A percentile compares a stretch with the other conserved stretches of the same genome.
Conservation (phyloP, 2,797 vertebrate genomes). For the Diglossa cyanea region DNA sequence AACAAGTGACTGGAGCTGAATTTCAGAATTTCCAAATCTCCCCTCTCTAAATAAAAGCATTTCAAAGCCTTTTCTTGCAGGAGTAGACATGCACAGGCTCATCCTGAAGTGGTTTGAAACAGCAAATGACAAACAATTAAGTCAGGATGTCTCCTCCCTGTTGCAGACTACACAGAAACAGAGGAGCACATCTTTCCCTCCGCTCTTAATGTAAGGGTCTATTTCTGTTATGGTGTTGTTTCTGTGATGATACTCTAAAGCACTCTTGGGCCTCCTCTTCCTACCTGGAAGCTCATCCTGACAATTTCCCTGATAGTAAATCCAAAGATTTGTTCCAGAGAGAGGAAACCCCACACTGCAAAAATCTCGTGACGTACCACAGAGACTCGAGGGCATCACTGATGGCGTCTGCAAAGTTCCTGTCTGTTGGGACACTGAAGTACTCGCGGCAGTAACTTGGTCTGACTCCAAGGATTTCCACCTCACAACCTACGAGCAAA, state of each 20-base stretch:
- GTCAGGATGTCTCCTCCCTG: neutral
- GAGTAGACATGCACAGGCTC: neutral
- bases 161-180: neutral
- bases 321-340: neutral
- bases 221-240: rapidly evolving
- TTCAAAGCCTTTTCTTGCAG: neutral
- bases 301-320: neutral
- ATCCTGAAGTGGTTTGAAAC: neutral
- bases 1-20: neutral
- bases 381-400: constrained; percentile 80
- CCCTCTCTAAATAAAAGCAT: neutral
- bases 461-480: constrained; percentile 87
- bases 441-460: constrained; percentile 89
- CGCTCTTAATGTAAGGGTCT: neutral
- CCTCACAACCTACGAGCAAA: constrained; percentile 84
- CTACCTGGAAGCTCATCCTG: neutral
- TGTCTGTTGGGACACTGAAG: constrained; percentile 82
- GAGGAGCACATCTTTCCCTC: neutral
- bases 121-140: neutral
- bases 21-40: neutral
- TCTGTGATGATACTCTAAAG: neutral
- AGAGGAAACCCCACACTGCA: neutral
- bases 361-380: constrained; percentile 73
- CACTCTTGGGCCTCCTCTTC: neutral
- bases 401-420: constrained; percentile 83